Base-by-base conservation (phyloP, 1,140 invertebrate species). In the Danaus plexippus region DNA sequence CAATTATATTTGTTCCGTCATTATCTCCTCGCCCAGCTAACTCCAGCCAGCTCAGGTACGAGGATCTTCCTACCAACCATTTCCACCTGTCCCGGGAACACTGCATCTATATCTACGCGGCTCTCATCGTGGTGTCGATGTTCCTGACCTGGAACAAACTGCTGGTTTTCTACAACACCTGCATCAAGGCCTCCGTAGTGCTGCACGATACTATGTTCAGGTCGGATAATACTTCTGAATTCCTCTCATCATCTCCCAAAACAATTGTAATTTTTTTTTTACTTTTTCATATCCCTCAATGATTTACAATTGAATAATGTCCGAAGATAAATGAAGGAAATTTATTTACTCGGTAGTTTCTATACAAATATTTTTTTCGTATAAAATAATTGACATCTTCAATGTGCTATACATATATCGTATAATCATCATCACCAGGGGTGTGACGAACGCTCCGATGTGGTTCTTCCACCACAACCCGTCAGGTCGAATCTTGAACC, bases 391-490 rank as follows among this genome's bases (percentile, higher is more conserved):
- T 9, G 18, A 47, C n/a, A n/a, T 13, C 9, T 12, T 47, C 11
- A 11, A 47, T 15, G 9, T 13, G 46, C 4, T 11, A 11, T 11
- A 47, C 44, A 9, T 12, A 11, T 32, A 22, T 10, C 93, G 71
- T 80, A 79, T n/a, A n/a, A n/a, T 11, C 93, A 93, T 77, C 12
- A 41, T 59, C 55, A 57, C 11, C 66, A 73, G 71, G 42, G 68
- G 68, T 6, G 66, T 97, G 0, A 91, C 94, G 1, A 89, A 91
- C 51, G 92, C 93, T 0, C 92, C 92, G 0, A 94, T 96, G 88
- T 89, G 89, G 60, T 97, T 97, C 80, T 97, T 96, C 87, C 94
- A 96, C 68, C 93, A 90, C 42, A 96, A 96, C 77, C 78, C 93
- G 8, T 80, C 85, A 73, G 92, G 92, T 9, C 85, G 93, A 10